Base-by-base conservation (phyloP, 1,140 invertebrate species). In the Platorchestia sp. region DNA sequence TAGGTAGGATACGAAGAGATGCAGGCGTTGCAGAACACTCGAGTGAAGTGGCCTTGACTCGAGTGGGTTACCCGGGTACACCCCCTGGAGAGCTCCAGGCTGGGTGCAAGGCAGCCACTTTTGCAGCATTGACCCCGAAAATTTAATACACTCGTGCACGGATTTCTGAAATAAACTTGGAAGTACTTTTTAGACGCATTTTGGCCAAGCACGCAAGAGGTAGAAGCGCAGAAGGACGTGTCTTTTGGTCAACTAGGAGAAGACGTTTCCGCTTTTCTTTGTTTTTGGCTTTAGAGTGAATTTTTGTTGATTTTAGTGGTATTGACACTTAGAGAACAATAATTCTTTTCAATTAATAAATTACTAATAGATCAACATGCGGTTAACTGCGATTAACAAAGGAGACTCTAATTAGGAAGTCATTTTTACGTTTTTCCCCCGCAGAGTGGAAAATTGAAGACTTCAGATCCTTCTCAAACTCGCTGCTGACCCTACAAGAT, bases 21-120 rank as follows among this genome's bases (percentile, higher is more conserved):
- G 91, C 36, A 47, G 43, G 40, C 43, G 45, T 44, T 93, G 91
- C 45, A n/a, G 40, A 93, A 45, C 43, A 44, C 45, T 45, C 43
- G 27, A 90, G 44, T 42, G 87, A 90, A 45, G 44, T 47, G 91
- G 91, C 91, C 91, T 93, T 93, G 91, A 45, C 43, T 45, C 45
- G 40, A 93, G 45, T 93, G 44, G 45, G 91, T 93, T 93, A 93
- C 41, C 91, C 40, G 45, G 91, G 45, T 93, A 93, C 91, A 93
- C 91, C 91, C 91, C 43, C 45, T 44, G 43, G 41, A 10, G 43
- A 93, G 59, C 59, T 75, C 59, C 27, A 75, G 59, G 59, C 59
- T 75, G 59, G 27, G 36, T 75, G 59, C 59, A 75, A 75, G 59
- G 59, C 59, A 75, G 47, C 19, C 6, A 75, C 59, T 75, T 75